Evolutionary conservation across 2,113 vertebrate genomes (phyloP).

Genomic region (Struthidea cinerea): DNA sequence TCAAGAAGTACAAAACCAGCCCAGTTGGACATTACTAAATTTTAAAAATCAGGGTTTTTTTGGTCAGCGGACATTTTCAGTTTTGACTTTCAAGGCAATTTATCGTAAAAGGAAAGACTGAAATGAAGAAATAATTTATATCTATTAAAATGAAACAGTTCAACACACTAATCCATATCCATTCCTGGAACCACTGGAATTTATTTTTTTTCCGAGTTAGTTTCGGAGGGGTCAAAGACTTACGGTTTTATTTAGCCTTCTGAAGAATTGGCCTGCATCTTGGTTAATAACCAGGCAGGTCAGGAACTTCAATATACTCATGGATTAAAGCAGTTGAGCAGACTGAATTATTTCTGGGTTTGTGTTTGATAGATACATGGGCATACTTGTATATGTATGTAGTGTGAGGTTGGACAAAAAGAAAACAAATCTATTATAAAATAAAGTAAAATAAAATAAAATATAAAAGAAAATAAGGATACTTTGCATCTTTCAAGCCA

Average conservation of each 20-base stretch:
- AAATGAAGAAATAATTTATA: not conserved
- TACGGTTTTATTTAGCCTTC: not conserved
- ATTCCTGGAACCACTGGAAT: not conserved
- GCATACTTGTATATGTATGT: not conserved
- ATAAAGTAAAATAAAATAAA: not conserved
- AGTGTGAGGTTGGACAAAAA: not conserved
- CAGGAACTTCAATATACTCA: not conserved
- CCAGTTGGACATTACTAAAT: not conserved
- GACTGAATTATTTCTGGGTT: not conserved
- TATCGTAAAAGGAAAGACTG: not conserved
- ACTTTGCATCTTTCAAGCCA: not conserved
- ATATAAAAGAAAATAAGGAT: not conserved
- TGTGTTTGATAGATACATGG: not conserved
- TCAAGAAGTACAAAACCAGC: not conserved
- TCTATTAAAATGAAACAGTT: not conserved
- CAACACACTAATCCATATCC: not conserved
- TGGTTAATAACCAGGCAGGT: not conserved
- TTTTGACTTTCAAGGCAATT: not conserved
- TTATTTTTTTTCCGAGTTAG: not conserved
- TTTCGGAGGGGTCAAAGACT: not conserved
- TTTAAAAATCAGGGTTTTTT: accelerated
- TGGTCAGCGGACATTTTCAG: not conserved
- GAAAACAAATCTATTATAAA: not conserved
- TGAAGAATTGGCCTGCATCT: not conserved
- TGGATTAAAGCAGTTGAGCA: not conserved